Conservation (phyloP, 2,797 vertebrate species). For the Sebastes reedi region DNA sequence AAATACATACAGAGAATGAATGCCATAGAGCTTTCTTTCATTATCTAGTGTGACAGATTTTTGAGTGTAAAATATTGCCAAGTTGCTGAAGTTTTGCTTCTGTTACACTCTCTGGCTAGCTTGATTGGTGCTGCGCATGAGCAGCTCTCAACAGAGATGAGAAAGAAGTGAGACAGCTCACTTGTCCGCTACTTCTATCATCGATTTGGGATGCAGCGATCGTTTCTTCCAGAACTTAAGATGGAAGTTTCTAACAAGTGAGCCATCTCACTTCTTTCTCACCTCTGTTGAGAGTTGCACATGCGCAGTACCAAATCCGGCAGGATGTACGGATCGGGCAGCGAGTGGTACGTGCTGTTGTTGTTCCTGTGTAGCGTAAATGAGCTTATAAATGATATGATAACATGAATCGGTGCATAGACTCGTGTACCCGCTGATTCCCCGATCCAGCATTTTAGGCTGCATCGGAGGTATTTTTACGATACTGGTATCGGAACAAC, state of each 20-base stretch:
- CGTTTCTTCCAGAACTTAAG: not conserved
- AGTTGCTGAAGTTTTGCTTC: not conserved
- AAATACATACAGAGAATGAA: not conserved
- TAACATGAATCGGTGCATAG: not conserved
- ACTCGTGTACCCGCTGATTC: too few species aligned
- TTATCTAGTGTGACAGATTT: not conserved
- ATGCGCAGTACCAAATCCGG: too few species aligned
- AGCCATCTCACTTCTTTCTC: not conserved
- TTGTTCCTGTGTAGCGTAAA: not conserved
- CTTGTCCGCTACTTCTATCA: not conserved
- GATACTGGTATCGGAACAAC: not conserved
- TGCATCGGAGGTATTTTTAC: not conserved
- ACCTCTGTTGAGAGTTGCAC: not conserved
- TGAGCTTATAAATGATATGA: not conserved
- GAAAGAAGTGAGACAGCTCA: not conserved
- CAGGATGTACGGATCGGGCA: too few species aligned
- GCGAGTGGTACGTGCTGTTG: not conserved
- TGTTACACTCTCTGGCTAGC: not conserved
- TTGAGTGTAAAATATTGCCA: not conserved
- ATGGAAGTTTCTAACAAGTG: not conserved
- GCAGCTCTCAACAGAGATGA: not conserved
- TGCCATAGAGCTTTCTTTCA: not conserved
- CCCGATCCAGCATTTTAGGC: not conserved
- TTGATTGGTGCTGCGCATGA: not conserved
- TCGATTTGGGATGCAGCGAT: not conserved